These are phyloP conservation scores for Rynchops niger DNA, from an alignment of 2,113 vertebrate genomes.

Conservation along the genomic window DNA sequence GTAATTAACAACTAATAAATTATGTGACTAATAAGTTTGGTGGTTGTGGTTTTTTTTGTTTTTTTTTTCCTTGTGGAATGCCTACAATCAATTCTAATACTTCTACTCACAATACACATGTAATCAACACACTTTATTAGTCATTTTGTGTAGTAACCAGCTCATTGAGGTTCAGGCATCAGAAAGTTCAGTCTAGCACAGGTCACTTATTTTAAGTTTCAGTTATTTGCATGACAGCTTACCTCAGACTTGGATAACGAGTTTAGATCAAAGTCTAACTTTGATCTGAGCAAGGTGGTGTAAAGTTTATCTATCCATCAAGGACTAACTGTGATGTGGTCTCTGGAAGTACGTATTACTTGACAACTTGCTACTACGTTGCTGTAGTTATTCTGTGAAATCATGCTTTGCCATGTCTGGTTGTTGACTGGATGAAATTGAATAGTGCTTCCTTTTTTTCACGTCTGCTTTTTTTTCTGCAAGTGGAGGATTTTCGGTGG, in stretches of 20 bases:
- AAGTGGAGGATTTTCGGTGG: neutral
- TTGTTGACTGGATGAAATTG: neutral
- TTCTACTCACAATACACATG: neutral
- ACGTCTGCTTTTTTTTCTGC: neutral
- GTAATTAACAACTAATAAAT: constrained; percentile 60
- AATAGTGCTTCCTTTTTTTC: neutral
- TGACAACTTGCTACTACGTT: neutral
- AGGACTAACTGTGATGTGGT: neutral
- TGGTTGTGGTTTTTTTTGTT: too few relatives aligned
- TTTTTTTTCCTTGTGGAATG: neutral
- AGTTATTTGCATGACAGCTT: neutral
- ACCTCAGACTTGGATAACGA: neutral
- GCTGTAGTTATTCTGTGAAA: neutral
- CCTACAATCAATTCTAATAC: neutral
- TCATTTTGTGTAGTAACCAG: neutral
- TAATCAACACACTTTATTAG: neutral
- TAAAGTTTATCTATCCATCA: neutral
- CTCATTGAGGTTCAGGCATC: neutral
- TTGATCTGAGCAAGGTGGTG: neutral
- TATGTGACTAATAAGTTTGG: constrained; percentile 34
- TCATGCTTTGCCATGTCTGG: accelerated
- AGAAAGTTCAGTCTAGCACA: neutral
- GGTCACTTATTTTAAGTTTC: neutral
- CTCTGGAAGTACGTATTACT: neutral
- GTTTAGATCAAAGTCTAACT: neutral